These are phyloP conservation scores for Eudorcas thomsonii DNA, from an alignment of 2,113 vertebrate species.

Conservation along the genomic window DNA sequence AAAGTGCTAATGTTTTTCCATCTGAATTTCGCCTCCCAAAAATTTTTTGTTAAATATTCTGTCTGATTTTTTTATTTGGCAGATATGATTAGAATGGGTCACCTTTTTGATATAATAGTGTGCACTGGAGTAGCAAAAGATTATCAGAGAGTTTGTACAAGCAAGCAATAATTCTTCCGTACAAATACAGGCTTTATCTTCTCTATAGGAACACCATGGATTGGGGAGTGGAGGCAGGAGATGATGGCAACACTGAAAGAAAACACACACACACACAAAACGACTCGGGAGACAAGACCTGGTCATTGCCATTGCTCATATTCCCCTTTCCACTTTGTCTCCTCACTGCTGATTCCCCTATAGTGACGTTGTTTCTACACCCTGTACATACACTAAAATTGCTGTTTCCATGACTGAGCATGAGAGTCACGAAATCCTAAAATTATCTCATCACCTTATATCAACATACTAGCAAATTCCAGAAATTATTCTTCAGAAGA, in stretches of 20 bases:
- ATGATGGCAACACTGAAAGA: background rate
- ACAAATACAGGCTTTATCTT: background rate
- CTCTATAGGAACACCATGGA: background rate
- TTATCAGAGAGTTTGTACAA: background rate
- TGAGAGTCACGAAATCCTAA: background rate
- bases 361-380: rapidly evolving
- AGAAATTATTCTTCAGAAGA: background rate
- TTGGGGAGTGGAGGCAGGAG: background rate
- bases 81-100: background rate
- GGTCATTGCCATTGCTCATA: rapidly evolving
- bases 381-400: background rate
- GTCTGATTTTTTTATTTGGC: background rate
- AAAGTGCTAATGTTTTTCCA: background rate
- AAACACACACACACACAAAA: background rate
- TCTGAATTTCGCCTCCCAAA: background rate
- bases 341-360: rapidly evolving
- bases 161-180: background rate
- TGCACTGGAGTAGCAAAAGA: background rate
- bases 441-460: background rate
- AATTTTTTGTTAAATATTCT: background rate
- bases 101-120: background rate
- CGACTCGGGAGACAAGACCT: background rate
- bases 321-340: rapidly evolving
- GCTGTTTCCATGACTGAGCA: background rate
- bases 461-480: background rate